Conservation (phyloP, 1,140 invertebrate genomes). For the Zophobas atratus region DNA sequence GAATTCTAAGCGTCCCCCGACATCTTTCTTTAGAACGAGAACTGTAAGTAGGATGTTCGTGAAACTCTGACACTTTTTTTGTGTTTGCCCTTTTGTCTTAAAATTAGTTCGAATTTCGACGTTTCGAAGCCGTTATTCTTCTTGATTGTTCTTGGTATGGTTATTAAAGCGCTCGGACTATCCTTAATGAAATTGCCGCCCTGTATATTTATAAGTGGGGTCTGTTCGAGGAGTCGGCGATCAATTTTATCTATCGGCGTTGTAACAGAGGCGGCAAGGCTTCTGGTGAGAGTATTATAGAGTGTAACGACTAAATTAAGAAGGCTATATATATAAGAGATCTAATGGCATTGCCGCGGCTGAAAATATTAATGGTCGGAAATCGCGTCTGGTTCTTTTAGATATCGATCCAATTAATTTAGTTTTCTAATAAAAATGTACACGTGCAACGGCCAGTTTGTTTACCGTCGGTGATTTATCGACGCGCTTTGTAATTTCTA, state of each 20-base stretch:
- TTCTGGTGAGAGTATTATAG: conserved; percentile 45
- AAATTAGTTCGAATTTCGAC: conserved; percentile 8
- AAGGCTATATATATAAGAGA: conserved; percentile 43
- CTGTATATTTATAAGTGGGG: conserved; percentile 28
- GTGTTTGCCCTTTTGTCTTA: neutral
- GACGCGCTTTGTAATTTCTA: conserved; percentile 26
- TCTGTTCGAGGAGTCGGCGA: conserved; percentile 14
- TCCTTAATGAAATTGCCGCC: conserved; percentile 3
- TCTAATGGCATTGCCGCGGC: conserved; percentile 23
- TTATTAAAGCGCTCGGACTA: neutral
- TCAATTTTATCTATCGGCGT: conserved; percentile 36
- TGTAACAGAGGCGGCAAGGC: conserved; percentile 18
- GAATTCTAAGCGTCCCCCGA: too few relatives aligned
- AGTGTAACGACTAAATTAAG: conserved; percentile 46
- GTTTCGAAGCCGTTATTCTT: neutral
- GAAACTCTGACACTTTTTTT: too few relatives aligned
- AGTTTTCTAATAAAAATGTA: conserved; percentile 37
- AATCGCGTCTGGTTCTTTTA: conserved; percentile 35
- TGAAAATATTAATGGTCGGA: conserved; percentile 31
- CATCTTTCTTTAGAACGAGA: too few relatives aligned
- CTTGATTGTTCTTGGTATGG: too few relatives aligned
- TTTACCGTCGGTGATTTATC: conserved; percentile 31
- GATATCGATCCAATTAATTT: conserved; percentile 44
- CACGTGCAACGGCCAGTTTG: conserved; percentile 5
- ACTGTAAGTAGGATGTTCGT: too few relatives aligned